Percentiles rank a stretch among this genome's conserved stretches.
Evolutionary conservation across 2,113 vertebrate species (phyloP).

Genomic region (Uria aalge): DNA sequence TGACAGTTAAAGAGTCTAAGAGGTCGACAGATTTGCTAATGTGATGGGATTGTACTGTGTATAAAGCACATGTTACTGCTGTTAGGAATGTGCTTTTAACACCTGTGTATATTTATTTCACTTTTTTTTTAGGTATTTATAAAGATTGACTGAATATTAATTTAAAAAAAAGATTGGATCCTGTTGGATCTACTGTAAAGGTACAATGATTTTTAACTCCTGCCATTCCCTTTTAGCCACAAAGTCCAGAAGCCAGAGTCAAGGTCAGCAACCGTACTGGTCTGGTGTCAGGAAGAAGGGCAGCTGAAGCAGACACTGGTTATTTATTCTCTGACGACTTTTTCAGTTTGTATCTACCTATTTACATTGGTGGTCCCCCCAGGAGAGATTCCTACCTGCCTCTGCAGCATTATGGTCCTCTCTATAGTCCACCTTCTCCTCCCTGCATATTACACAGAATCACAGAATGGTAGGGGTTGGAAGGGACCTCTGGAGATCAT

Average conservation of each 20-base stretch:
- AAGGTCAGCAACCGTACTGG: neutral
- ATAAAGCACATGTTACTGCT: neutral
- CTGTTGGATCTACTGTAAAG: neutral
- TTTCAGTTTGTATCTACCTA: neutral
- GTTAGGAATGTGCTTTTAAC: neutral
- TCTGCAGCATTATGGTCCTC: neutral
- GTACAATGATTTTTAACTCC: neutral
- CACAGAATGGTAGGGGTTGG: too few species aligned
- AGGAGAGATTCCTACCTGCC: neutral
- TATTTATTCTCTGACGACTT: neutral
- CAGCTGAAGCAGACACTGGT: neutral
- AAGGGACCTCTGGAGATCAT: too few species aligned
- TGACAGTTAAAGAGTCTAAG: neutral
- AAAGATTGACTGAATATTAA: neutral
- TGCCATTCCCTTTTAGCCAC: neutral
- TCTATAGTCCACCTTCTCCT: neutral
- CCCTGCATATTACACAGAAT: too few species aligned
- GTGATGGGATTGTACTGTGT: neutral
- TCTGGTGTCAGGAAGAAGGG: neutral
- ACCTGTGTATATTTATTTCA: neutral
- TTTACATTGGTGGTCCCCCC: neutral
- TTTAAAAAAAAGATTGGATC: accelerated
- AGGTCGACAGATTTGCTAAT: neutral
- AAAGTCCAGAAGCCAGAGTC: neutral
- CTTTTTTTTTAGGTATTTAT: neutral